These are phyloP conservation scores for Pagetopsis macropterus DNA, from an alignment of 2,797 vertebrate species.

Conservation along the genomic window DNA sequence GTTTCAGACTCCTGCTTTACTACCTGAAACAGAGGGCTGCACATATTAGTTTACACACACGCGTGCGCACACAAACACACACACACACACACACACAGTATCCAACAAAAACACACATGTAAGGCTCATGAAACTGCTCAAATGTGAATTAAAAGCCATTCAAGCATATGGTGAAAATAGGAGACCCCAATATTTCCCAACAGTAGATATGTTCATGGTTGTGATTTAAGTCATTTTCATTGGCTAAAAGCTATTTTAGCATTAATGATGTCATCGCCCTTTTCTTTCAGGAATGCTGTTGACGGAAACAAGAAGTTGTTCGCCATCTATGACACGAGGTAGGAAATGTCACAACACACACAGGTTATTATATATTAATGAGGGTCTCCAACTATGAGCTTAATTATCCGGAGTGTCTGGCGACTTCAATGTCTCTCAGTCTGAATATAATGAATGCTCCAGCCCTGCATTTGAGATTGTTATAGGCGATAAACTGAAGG, in stretches of 20 bases:
- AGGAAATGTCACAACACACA: conserved; percentile 53
- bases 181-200: background rate
- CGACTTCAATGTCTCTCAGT: background rate
- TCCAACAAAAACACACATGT: background rate
- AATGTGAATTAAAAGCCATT: background rate
- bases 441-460: conserved; percentile 22
- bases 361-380: background rate
- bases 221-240: conserved; percentile 1
- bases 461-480: conserved; percentile 8
- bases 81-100: background rate
- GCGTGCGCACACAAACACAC: background rate
- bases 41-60: too few species aligned
- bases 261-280: conserved; percentile 29
- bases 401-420: conserved; percentile 23
- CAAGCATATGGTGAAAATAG: background rate
- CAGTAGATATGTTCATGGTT: background rate
- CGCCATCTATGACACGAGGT: conserved; percentile 96
- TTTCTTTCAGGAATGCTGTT: conserved; percentile 90
- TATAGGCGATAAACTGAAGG: conserved; percentile 18
- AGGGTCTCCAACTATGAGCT: background rate
- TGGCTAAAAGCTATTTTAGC: conserved; percentile 4
- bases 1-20: conserved; percentile 30
- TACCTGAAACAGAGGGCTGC: conserved; percentile 1
- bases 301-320: conserved; percentile 95
- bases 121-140: background rate